phyloP scores from a whole-genome alignment of 2,797 vertebrate species.

The Arremon aurantiirostris region DNA sequence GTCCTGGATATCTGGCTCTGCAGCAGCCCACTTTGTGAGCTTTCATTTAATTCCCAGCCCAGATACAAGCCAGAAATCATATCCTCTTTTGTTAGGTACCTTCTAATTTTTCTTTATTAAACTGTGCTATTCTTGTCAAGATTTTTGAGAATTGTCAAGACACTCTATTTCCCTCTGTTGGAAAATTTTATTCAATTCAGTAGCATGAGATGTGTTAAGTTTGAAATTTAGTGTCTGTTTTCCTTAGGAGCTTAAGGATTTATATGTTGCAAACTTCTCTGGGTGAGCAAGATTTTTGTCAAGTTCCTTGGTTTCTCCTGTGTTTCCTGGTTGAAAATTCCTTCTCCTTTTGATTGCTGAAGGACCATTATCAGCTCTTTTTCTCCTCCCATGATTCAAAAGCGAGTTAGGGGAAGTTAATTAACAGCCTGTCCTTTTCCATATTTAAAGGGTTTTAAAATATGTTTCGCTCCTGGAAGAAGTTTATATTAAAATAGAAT shows the following conservation, averaged over 20 bases:
- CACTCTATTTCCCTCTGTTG: background rate
- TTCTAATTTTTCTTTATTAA: background rate
- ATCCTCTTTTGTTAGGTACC: background rate
- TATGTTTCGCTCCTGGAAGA: slow-evolving; percentile 18
- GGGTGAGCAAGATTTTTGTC: background rate
- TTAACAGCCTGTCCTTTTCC: slow-evolving; percentile 25
- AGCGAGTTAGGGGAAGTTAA: background rate
- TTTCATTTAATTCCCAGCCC: background rate
- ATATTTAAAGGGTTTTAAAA: slow-evolving; percentile 13
- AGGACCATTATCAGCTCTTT: background rate
- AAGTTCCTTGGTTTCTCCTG: background rate
- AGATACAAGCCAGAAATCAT: background rate
- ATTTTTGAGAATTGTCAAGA: background rate
- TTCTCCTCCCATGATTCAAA: background rate
- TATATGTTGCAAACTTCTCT: background rate
- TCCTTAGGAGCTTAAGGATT: background rate
- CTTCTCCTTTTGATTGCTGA: background rate
- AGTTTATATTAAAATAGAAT: slow-evolving; percentile 23
- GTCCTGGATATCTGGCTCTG: background rate
- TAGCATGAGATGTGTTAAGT: background rate
- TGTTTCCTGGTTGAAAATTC: background rate
- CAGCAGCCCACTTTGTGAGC: background rate
- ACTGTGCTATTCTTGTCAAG: background rate
- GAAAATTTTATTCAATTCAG: background rate
- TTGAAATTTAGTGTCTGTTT: background rate